Evolutionary conservation across 2,888 invertebrate species (phyloP), one percentile per base, ranked within the genome.

Genomic region (Tigriopus californicus): DNA sequence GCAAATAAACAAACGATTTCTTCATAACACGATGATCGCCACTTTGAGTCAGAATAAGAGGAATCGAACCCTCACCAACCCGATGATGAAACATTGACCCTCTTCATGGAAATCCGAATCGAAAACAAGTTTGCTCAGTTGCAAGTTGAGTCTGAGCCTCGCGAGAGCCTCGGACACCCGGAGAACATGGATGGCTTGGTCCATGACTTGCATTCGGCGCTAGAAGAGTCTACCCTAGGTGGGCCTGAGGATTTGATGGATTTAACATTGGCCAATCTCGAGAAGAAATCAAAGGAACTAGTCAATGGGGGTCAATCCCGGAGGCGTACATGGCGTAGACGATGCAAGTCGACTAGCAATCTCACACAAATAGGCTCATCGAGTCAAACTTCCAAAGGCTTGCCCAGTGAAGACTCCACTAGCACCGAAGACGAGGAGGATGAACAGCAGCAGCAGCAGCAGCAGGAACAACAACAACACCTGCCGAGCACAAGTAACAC

Each of bases 131-230:
- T 22, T 51, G 24, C 51, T 51, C 51, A 22, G 51, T 10, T 20
- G 22, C 51, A 20, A 33, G 33, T 33, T 33, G 33, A 33, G 8
- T 33, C 33, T 33, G 33, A 33, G 15, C 22, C 49, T 49, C 12
- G 8, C 3, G 11, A 5, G 5, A 49, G 22, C 5, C 13, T 22
- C 49, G 22, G 20, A 49, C 13, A 12, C 5, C 12, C 5, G 3
- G 13, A 20, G 12, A 49, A 49, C 20, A 56, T 56, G 56, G 56
- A 56, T 20, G 56, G 20, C 6, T 46, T 56, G 8, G 56, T 24
- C 12, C 56, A 56, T 12, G 56, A 56, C 11, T 25, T 56, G n/a
- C 42, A 56, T 25, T 22, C 42, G 12, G 56, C 56, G n/a, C 46
- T 56, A 4, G 56, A 56, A 46, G 52, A 52, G 22, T 52, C 52